Conservation (phyloP, 2,797 vertebrate species). For the Tinamus major region DNA sequence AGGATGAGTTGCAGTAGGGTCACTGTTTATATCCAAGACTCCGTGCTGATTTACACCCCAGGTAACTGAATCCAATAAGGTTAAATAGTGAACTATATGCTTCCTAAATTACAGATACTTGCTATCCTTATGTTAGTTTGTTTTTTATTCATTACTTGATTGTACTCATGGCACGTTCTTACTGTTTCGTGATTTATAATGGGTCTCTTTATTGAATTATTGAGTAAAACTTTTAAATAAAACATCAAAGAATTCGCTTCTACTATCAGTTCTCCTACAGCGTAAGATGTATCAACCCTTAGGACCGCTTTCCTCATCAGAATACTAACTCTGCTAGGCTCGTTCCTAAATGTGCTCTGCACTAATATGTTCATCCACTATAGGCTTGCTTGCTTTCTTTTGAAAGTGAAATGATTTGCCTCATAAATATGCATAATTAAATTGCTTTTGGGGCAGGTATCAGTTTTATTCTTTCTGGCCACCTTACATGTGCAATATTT, state of each 20-base stretch:
- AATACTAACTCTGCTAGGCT: conserved; percentile 17
- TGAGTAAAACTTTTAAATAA: conserved; percentile 73
- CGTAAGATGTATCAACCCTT: conserved; percentile 38
- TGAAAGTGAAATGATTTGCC: conserved; percentile 23
- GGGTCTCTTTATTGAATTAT: conserved; percentile 74
- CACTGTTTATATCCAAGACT: neutral
- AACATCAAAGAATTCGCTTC: conserved; percentile 67
- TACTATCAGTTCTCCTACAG: conserved; percentile 58
- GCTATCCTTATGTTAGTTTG: conserved; percentile 1
- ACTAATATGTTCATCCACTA: neutral
- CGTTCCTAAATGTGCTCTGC: conserved; percentile 23
- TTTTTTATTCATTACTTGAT: conserved; percentile 35
- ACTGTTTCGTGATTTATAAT: conserved; percentile 64
- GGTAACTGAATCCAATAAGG: neutral
- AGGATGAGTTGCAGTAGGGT: neutral
- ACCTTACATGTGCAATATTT: neutral
- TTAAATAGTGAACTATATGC: neutral
- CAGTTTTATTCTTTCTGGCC: conserved; percentile 3
- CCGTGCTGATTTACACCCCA: neutral
- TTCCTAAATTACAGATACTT: conserved; percentile 6
- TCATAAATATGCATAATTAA: conserved; percentile 31
- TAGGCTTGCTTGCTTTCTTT: conserved; percentile 21
- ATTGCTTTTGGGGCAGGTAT: neutral
- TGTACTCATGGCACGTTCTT: conserved; percentile 44
- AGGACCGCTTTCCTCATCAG: conserved; percentile 49